A percentile compares a stretch with the other conserved stretches of the same genome.
These are phyloP conservation scores for Formicarius rufipectus DNA, from an alignment of 2,113 vertebrate species.

Conservation along the genomic window DNA sequence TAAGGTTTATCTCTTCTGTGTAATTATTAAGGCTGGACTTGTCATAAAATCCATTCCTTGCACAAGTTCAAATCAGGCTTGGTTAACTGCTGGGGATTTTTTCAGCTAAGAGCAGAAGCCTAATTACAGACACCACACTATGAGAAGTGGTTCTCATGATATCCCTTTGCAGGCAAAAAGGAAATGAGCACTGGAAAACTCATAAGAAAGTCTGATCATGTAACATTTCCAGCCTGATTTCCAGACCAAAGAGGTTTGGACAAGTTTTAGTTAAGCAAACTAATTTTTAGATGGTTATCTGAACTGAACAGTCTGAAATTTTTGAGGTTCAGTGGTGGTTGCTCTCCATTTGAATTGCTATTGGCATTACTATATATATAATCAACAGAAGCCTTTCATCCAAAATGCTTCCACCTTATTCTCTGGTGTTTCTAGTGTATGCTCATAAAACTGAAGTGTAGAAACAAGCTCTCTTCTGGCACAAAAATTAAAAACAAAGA, in stretches of 20 bases:
- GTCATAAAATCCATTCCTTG: conserved; percentile 11
- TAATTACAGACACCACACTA: not conserved
- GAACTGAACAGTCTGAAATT: not conserved
- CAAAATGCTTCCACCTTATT: conserved; percentile 1
- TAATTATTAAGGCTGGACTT: conserved; percentile 50
- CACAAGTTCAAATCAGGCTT: conserved; percentile 6
- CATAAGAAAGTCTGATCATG: conserved; percentile 32
- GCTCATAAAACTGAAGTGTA: not conserved
- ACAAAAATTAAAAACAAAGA: not conserved
- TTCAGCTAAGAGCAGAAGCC: conserved; percentile 3
- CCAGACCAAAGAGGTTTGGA: conserved; percentile 65
- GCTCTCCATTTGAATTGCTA: conserved; percentile 10
- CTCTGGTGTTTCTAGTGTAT: not conserved
- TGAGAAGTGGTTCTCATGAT: conserved; percentile 48
- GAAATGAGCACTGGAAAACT: conserved; percentile 55
- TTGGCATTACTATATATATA: not conserved
- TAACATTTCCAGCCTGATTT: conserved; percentile 57
- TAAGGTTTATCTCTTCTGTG: conserved; percentile 45
- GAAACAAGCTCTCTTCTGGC: not conserved
- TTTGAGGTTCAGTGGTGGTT: conserved; percentile 28
- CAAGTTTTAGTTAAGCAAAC: conserved; percentile 15
- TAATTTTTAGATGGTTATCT: conserved; percentile 34
- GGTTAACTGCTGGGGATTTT: not conserved
- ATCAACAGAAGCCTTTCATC: conserved; percentile 15
- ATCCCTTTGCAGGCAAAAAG: conserved; percentile 28